Evolutionary conservation across 2,888 invertebrate genomes (phyloP).

Genomic region (Vannuccia rotundouncinata): DNA sequence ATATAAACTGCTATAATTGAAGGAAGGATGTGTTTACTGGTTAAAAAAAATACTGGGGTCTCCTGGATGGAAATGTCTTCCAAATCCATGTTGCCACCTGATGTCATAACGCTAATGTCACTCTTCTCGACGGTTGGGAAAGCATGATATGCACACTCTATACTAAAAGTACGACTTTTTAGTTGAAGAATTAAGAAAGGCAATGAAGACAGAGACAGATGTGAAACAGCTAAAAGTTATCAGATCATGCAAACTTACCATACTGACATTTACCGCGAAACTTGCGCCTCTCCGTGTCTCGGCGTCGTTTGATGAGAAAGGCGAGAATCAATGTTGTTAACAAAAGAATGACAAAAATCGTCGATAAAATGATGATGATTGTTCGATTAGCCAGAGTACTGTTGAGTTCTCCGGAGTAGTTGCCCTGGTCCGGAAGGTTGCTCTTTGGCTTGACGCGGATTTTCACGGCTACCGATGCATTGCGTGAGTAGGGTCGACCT

Average conservation of each 20-base stretch:
- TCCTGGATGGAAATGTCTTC: neutral
- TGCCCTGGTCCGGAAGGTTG: neutral
- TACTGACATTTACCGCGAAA: slow-evolving; percentile 13
- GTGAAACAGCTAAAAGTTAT: neutral
- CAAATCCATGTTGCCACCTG: slow-evolving; percentile 15
- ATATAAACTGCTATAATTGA: neutral
- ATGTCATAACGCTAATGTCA: neutral
- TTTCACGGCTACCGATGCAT: slow-evolving; percentile 28
- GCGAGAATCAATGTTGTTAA: slow-evolving; percentile 9
- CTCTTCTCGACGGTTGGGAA: neutral
- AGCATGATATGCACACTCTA: neutral
- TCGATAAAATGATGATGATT: slow-evolving; percentile 19
- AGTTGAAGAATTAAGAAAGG: neutral
- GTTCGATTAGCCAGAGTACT: neutral
- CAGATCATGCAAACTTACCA: neutral
- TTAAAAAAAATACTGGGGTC: neutral
- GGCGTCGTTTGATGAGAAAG: slow-evolving; percentile 13
- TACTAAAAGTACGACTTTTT: neutral
- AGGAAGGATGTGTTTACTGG: neutral
- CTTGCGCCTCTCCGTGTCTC: slow-evolving; percentile 16
- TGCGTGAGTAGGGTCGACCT: neutral
- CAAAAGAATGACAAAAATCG: slow-evolving; percentile 19
- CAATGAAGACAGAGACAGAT: neutral
- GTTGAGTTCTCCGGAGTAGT: neutral
- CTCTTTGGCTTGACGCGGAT: neutral